Conservation (phyloP, 2,797 vertebrate species). For the Eulemur coronatus region DNA sequence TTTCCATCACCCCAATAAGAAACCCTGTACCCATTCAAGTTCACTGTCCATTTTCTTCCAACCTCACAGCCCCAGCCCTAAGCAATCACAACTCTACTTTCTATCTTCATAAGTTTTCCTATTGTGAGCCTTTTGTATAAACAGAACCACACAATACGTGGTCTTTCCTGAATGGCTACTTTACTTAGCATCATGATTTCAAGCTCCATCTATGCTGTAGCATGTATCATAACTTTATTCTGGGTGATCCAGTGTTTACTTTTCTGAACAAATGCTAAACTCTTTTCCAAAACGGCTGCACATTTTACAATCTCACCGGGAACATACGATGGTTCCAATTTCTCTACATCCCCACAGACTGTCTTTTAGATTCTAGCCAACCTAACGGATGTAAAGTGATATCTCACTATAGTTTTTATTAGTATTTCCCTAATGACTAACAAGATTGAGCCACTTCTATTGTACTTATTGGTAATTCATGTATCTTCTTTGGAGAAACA, state of each 20-base stretch:
- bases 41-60: too few relatives aligned
- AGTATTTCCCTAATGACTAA: not conserved
- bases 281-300: not conserved
- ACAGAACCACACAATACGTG: not conserved
- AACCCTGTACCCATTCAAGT: too few relatives aligned
- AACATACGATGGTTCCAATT: not conserved
- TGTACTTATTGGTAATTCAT: not conserved
- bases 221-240: not conserved
- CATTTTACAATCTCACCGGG: not conserved
- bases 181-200: not conserved
- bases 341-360: not conserved
- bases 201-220: not conserved
- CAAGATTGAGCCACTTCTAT: not conserved
- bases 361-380: not conserved
- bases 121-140: too few relatives aligned
- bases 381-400: not conserved
- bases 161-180: not conserved
- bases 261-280: not conserved
- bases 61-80: too few relatives aligned
- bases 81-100: too few relatives aligned
- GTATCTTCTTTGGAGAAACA: too few relatives aligned
- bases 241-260: not conserved
- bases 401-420: not conserved
- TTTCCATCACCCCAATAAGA: too few relatives aligned
- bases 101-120: too few relatives aligned